These are phyloP conservation scores for Periophthalmus magnuspinnatus DNA, from an alignment of 2,797 vertebrate genomes.

Conservation along the genomic window DNA sequence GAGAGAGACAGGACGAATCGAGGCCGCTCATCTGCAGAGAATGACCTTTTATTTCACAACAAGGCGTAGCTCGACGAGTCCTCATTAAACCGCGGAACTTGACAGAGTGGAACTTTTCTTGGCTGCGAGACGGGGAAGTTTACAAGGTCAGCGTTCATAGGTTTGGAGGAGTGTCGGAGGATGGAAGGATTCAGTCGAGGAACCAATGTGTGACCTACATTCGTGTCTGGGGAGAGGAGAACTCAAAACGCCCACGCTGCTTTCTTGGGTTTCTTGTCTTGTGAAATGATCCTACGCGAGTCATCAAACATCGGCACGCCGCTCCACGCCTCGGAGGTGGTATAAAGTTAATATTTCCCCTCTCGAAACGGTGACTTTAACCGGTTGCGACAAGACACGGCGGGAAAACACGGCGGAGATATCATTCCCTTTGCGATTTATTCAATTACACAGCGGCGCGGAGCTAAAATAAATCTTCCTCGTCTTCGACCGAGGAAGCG, in stretches of 20 bases:
- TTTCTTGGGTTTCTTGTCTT: slow-evolving; percentile 20
- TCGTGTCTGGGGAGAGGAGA: slow-evolving; percentile 26
- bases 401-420: slow-evolving; percentile 38
- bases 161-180: slow-evolving; percentile 32
- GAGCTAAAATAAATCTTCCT: slow-evolving; percentile 37
- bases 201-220: slow-evolving; percentile 38
- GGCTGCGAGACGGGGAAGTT: slow-evolving; percentile 62
- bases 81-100: slow-evolving; percentile 65
- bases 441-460: slow-evolving; percentile 48
- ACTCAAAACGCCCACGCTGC: slow-evolving; percentile 20
- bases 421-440: slow-evolving; percentile 46
- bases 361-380: slow-evolving; percentile 48
- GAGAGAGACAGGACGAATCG: slow-evolving; percentile 62
- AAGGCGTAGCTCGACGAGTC: slow-evolving; percentile 58
- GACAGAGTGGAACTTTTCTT: slow-evolving; percentile 62
- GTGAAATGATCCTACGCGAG: slow-evolving; percentile 48
- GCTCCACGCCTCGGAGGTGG: slow-evolving; percentile 20
- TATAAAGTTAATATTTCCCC: slow-evolving; percentile 42
- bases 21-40: slow-evolving; percentile 68
- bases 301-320: slow-evolving; percentile 37
- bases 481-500: slow-evolving; percentile 40
- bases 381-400: slow-evolving; percentile 31
- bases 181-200: slow-evolving; percentile 23
- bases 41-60: slow-evolving; percentile 78
- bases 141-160: slow-evolving; percentile 62